phyloP scores from a whole-genome alignment of 2,888 invertebrate species.

The Siphlonurus alternatus region DNA sequence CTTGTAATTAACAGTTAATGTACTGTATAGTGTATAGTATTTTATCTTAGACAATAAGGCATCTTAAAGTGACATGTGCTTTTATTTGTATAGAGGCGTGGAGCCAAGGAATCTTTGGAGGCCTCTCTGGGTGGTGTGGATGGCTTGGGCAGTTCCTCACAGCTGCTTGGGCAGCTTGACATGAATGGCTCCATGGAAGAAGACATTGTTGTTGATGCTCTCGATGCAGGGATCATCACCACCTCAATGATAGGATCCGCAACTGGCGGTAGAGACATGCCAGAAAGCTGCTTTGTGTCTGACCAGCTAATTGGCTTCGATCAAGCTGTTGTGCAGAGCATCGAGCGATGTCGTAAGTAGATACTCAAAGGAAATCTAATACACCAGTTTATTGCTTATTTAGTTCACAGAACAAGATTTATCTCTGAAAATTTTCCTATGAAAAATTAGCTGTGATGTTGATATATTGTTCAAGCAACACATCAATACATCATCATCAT shows the following conservation, averaged over 20 bases:
- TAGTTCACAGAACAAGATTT: neutral
- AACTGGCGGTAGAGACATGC: conserved; percentile 39
- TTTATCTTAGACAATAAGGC: too few relatives aligned
- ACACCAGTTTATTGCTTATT: too few relatives aligned
- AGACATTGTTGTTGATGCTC: conserved; percentile 53
- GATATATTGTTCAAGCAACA: too few relatives aligned
- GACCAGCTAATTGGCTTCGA: conserved; percentile 76
- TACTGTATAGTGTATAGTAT: too few relatives aligned
- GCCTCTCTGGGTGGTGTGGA: conserved; percentile 24
- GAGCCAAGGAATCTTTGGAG: conserved; percentile 40
- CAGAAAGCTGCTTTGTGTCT: conserved; percentile 35
- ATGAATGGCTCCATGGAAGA: conserved; percentile 39
- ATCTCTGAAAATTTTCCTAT: too few relatives aligned
- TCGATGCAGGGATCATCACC: conserved; percentile 26
- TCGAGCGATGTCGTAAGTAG: conserved; percentile 64
- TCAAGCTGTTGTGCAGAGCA: conserved; percentile 79
- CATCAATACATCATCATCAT: too few relatives aligned
- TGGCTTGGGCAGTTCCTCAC: conserved; percentile 29
- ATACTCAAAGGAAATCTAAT: neutral
- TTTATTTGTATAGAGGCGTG: conserved; percentile 30
- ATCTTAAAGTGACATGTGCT: too few relatives aligned
- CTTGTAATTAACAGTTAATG: too few relatives aligned
- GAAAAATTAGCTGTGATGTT: too few relatives aligned
- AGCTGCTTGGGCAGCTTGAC: conserved; percentile 18
- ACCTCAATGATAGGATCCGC: conserved; percentile 9